phyloP scores from a whole-genome alignment of 1,140 invertebrate genomes.

The Ceratina australensis region DNA sequence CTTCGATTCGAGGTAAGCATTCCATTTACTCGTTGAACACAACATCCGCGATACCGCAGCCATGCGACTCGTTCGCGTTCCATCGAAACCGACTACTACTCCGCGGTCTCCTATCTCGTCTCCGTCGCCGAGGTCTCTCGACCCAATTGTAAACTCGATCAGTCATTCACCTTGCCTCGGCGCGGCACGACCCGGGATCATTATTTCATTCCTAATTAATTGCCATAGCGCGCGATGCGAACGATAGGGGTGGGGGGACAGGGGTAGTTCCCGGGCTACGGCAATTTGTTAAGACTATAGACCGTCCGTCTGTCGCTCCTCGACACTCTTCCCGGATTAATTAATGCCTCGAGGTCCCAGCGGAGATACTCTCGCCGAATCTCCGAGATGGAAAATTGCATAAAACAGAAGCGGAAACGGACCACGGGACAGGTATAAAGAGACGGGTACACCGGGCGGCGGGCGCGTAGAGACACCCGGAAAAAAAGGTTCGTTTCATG shows the following conservation, averaged over 20 bases:
- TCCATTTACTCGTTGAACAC: too few species aligned
- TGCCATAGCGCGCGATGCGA: constrained; percentile 23
- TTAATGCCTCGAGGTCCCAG: constrained; percentile 39
- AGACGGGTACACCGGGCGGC: neutral
- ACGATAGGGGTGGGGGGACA: too few species aligned
- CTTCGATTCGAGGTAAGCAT: too few species aligned
- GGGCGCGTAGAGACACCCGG: neutral
- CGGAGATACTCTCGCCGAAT: constrained; percentile 36
- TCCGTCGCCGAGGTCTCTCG: neutral
- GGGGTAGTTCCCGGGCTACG: neutral
- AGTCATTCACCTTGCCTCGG: constrained; percentile 30
- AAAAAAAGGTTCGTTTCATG: neutral
- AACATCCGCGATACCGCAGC: too few species aligned
- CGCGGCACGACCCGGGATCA: constrained; percentile 12
- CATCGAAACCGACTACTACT: constrained; percentile 16
- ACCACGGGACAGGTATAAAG: constrained; percentile 25
- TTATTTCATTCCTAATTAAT: constrained; percentile 52
- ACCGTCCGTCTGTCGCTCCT: constrained; percentile 1
- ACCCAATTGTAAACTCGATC: constrained; percentile 39
- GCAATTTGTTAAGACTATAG: constrained; percentile 35
- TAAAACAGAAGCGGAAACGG: constrained; percentile 35
- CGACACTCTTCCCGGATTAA: constrained; percentile 39
- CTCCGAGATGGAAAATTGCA: constrained; percentile 28
- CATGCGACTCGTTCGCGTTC: neutral
- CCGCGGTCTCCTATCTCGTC: constrained; percentile 1